These are phyloP conservation scores for Gasterosteus nipponicus DNA, from an alignment of 2,113 vertebrate genomes.

Conservation along the genomic window DNA sequence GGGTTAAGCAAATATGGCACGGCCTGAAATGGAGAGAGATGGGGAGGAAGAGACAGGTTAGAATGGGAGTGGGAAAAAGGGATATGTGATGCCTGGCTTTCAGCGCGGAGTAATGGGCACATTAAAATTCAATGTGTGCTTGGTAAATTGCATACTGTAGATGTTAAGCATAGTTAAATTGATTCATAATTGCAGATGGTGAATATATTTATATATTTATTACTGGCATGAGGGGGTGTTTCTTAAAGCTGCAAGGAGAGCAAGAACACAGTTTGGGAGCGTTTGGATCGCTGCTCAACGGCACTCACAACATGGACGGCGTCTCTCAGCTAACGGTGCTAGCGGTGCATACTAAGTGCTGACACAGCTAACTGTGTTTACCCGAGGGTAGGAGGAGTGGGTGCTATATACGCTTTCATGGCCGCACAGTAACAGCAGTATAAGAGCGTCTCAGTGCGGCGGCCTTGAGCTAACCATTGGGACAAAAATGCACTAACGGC, in stretches of 20 bases:
- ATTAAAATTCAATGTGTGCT: slow-evolving; percentile 70
- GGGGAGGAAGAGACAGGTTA: slow-evolving; percentile 58
- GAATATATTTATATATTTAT: slow-evolving; percentile 36
- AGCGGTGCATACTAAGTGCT: not conserved
- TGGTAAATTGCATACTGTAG: slow-evolving; percentile 57
- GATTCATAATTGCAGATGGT: slow-evolving; percentile 54
- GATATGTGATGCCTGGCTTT: slow-evolving; percentile 57
- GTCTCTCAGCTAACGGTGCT: not conserved
- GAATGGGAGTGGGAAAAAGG: slow-evolving; percentile 38
- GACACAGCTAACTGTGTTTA: slow-evolving; percentile 1
- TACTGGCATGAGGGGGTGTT: slow-evolving; percentile 14
- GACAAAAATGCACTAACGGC: not conserved
- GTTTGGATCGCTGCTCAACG: not conserved
- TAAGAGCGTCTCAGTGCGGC: not conserved
- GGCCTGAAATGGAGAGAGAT: slow-evolving; percentile 66
- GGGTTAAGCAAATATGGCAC: slow-evolving; percentile 81
- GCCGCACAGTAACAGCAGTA: not conserved
- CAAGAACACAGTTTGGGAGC: not conserved
- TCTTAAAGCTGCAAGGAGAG: not conserved
- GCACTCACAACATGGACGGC: not conserved
- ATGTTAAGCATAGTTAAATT: slow-evolving; percentile 62
- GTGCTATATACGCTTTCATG: not conserved
- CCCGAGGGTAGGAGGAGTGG: not conserved
- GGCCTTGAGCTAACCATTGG: no score
- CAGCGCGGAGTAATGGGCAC: slow-evolving; percentile 68